These are phyloP conservation scores for Sinonovacula constricta DNA, from an alignment of 1,140 invertebrate species.

Conservation along the genomic window DNA sequence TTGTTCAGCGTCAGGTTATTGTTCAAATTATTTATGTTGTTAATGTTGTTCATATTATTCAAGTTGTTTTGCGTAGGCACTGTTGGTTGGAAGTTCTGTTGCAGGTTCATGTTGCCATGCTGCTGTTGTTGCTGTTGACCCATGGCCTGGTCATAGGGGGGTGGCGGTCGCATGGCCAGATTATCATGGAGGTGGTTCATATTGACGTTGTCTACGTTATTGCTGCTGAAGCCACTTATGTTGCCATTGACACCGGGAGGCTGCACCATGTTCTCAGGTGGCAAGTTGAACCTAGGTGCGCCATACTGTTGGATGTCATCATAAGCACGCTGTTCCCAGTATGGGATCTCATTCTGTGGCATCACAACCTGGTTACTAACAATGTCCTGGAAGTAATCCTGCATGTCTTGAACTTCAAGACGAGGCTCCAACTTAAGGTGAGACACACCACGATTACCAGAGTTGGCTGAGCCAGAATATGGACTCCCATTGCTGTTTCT, in stretches of 20 bases:
- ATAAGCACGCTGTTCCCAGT: slow-evolving; percentile 66
- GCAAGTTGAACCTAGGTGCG: slow-evolving; percentile 48
- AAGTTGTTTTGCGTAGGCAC: slow-evolving; percentile 56
- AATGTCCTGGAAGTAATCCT: slow-evolving; percentile 68
- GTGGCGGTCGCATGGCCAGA: slow-evolving; percentile 67
- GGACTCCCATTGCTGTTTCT: slow-evolving; percentile 61
- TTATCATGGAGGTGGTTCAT: slow-evolving; percentile 33
- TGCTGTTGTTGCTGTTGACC: slow-evolving; percentile 47
- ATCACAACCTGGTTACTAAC: slow-evolving; percentile 72
- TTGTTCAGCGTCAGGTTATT: slow-evolving; percentile 57
- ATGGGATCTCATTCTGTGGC: slow-evolving; percentile 69
- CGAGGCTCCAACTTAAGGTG: slow-evolving; percentile 63
- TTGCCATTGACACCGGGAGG: slow-evolving; percentile 22
- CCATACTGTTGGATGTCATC: slow-evolving; percentile 56
- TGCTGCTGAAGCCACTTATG: slow-evolving; percentile 26
- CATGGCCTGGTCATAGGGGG: slow-evolving; percentile 74
- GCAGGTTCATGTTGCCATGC: slow-evolving; percentile 54
- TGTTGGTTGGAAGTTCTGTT: slow-evolving; percentile 52
- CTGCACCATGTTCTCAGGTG: slow-evolving; percentile 49
- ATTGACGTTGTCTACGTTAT: slow-evolving; percentile 38
- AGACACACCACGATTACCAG: slow-evolving; percentile 59
- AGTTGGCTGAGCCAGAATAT: slow-evolving; percentile 60
- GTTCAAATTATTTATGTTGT: slow-evolving; percentile 60
- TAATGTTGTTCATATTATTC: slow-evolving; percentile 60
- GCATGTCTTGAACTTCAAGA: slow-evolving; percentile 66